Conservation (phyloP, 2,797 vertebrate genomes). For the Choloepus didactylus region DNA sequence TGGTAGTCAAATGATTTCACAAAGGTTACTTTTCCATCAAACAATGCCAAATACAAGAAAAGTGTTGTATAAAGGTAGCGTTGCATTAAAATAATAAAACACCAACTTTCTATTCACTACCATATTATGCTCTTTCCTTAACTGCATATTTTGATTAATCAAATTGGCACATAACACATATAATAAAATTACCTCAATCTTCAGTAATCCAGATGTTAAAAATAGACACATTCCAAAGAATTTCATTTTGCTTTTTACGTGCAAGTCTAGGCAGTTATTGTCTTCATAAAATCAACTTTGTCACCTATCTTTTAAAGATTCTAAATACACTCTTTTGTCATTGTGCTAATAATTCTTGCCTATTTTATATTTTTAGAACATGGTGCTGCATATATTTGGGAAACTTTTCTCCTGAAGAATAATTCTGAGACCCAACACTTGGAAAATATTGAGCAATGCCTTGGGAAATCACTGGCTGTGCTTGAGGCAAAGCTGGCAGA, state of each 20-base stretch:
- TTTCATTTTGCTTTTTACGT: neutral
- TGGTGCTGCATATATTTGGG: constrained; percentile 9
- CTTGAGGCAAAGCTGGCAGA: neutral
- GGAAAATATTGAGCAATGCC: neutral
- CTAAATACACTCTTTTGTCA: constrained; percentile 21
- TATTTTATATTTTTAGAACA: constrained; percentile 21
- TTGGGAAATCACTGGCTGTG: neutral
- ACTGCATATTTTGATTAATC: neutral
- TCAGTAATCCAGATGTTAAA: constrained; percentile 12
- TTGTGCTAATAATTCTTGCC: neutral
- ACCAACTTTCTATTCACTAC: neutral
- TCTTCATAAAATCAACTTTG: constrained; percentile 30
- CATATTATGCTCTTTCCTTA: neutral
- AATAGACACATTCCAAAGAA: neutral
- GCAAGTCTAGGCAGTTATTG: neutral
- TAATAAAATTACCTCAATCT: constrained; percentile 16
- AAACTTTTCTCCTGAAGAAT: neutral
- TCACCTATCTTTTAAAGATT: neutral
- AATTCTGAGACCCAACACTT: constrained; percentile 40
- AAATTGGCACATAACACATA: neutral
- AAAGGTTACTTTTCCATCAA: constrained; percentile 24
- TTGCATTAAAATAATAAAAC: neutral
- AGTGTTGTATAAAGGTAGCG: neutral
- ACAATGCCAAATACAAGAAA: neutral
- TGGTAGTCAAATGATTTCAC: neutral